phyloP scores from a whole-genome alignment of 2,888 invertebrate species.

The Tipula vernalis region DNA sequence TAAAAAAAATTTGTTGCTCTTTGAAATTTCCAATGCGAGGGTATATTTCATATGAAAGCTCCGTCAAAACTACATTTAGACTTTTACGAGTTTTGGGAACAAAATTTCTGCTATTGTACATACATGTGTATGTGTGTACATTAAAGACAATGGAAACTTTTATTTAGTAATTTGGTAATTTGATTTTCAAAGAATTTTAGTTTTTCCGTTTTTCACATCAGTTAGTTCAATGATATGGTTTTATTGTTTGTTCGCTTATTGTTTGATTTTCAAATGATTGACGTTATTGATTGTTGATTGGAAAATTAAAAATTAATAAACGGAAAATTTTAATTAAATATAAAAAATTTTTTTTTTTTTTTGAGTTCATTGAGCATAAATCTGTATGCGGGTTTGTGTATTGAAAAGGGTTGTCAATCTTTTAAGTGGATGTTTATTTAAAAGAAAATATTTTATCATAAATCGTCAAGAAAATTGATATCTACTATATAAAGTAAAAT shows the following conservation, averaged over 20 bases:
- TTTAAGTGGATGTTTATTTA: not conserved
- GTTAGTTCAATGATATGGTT: no score
- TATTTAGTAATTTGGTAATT: not conserved
- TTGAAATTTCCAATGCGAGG: no score
- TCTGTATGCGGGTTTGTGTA: not conserved
- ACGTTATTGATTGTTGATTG: not conserved
- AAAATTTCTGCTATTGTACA: no score
- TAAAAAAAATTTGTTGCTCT: not conserved
- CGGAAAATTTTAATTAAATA: not conserved
- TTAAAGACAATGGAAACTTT: not conserved
- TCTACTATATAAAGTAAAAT: no score
- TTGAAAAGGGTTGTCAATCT: not conserved
- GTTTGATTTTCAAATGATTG: not conserved
- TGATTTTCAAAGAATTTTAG: not conserved
- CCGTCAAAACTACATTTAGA: no score
- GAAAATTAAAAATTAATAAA: constrained; percentile 4
- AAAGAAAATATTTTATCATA: no score
- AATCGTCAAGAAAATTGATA: no score
- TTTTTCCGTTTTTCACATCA: not conserved
- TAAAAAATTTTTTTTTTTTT: not conserved
- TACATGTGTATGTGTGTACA: not conserved
- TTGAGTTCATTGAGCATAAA: not conserved
- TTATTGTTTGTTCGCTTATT: not conserved
- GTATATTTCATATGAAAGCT: no score
- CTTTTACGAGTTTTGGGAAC: no score